phyloP scores from a whole-genome alignment of 2,888 invertebrate species.

The Abscondita cerata region DNA sequence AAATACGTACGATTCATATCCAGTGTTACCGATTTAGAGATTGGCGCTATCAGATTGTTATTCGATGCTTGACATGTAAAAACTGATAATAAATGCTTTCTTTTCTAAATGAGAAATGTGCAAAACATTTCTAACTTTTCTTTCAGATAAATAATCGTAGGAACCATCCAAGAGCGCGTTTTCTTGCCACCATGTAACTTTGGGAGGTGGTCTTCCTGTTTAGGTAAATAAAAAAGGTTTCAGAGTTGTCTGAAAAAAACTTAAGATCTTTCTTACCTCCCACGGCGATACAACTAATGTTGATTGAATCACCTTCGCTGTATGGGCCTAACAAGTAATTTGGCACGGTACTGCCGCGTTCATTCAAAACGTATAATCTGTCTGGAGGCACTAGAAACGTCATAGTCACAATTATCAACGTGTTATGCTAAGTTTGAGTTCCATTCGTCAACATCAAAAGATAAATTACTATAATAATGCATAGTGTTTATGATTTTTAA shows the following conservation, averaged over 20 bases:
- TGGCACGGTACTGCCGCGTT: slow-evolving; percentile 76
- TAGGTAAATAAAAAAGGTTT: slow-evolving; percentile 1
- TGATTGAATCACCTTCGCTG: slow-evolving; percentile 81
- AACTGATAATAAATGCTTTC: slow-evolving; percentile 69
- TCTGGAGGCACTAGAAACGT: slow-evolving; percentile 86
- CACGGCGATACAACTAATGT: slow-evolving; percentile 83
- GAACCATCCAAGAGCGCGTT: slow-evolving; percentile 73
- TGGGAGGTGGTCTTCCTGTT: slow-evolving; percentile 74
- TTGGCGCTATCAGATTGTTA: slow-evolving; percentile 71
- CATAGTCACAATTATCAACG: too few species aligned
- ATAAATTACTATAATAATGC: too few species aligned
- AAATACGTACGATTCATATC: slow-evolving; percentile 74
- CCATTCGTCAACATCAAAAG: too few species aligned
- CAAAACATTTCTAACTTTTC: slow-evolving; percentile 72
- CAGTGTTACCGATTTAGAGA: slow-evolving; percentile 68
- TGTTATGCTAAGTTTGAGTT: too few species aligned
- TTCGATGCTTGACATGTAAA: slow-evolving; percentile 77
- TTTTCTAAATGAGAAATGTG: slow-evolving; percentile 69
- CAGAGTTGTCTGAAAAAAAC: too few species aligned
- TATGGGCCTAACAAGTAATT: slow-evolving; percentile 83
- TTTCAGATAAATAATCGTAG: slow-evolving; percentile 69
- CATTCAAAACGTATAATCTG: slow-evolving; percentile 79
- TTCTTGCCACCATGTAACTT: slow-evolving; percentile 79
- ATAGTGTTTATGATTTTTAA: too few species aligned
- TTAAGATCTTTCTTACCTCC: slow-evolving; percentile 71